These are phyloP conservation scores for Ichneumoninae sp. DNA, from an alignment of 2,888 invertebrate species.

Conservation along the genomic window DNA sequence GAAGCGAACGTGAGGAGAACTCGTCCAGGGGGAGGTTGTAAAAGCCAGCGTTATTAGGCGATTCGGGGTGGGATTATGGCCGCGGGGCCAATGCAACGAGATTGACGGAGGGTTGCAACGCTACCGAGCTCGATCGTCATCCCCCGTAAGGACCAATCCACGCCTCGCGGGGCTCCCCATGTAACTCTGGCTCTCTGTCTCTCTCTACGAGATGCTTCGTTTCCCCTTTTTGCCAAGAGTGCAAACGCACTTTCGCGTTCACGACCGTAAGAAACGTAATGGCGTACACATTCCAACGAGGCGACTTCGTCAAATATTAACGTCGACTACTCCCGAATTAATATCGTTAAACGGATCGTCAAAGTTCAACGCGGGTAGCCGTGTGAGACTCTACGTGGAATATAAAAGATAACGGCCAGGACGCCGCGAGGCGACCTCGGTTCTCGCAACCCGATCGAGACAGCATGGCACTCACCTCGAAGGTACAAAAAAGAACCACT, in stretches of 20 bases:
- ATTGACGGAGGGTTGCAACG: conserved; percentile 53
- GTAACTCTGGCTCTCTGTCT: conserved; percentile 1
- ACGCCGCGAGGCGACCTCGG: not conserved
- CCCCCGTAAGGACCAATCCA: conserved; percentile 64
- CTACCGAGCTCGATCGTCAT: conserved; percentile 57
- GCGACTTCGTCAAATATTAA: conserved; percentile 78
- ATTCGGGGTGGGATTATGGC: conserved; percentile 63
- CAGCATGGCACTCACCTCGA: not conserved
- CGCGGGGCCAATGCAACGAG: conserved; percentile 62
- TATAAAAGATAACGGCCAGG: conserved; percentile 43
- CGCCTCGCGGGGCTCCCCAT: conserved; percentile 27
- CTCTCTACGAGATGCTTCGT: conserved; percentile 22
- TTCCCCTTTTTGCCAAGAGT: conserved; percentile 44
- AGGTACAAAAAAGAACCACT: not conserved
- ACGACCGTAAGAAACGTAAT: conserved; percentile 71
- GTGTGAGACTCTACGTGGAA: conserved; percentile 4
- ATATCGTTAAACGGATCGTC: conserved; percentile 76
- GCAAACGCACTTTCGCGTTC: conserved; percentile 54
- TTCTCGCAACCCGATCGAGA: not conserved
- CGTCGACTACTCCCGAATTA: conserved; percentile 74
- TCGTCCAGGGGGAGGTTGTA: conserved; percentile 71
- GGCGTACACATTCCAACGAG: conserved; percentile 72
- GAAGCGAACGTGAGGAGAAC: conserved; percentile 61
- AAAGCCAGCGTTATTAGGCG: conserved; percentile 71
- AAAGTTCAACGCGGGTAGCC: conserved; percentile 37